Percentiles rank a stretch among this genome's conserved stretches.
These are phyloP conservation scores for Eptatretus atami DNA, from an alignment of 2,797 vertebrate genomes.

Conservation along the genomic window DNA sequence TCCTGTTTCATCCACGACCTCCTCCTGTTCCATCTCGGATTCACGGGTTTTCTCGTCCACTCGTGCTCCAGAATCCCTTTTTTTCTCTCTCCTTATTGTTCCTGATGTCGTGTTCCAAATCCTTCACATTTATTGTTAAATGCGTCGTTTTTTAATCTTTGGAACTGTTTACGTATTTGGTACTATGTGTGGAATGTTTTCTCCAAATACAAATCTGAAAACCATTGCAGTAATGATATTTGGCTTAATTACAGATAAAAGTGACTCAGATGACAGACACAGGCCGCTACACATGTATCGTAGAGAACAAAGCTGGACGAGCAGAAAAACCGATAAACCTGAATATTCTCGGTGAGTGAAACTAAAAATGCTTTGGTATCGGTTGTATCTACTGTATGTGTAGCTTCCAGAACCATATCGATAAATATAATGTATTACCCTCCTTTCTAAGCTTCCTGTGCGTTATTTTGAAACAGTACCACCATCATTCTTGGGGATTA, in stretches of 20 bases:
- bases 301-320: constrained; percentile 48
- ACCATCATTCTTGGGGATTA: constrained; percentile 32
- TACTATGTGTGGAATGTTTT: neutral
- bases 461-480: constrained; percentile 27
- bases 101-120: neutral
- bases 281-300: constrained; percentile 46
- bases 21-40: no score
- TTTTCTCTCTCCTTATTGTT: neutral
- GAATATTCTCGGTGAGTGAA: constrained; percentile 44
- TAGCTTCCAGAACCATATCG: no score
- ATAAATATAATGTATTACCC: no score
- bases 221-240: no score
- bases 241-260: constrained; percentile 22
- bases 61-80: neutral
- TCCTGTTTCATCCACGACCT: no score
- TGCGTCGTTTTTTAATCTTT: constrained; percentile 6
- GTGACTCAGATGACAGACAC: constrained; percentile 42
- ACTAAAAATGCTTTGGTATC: no score
- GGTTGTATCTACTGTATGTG: no score
- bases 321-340: constrained; percentile 62
- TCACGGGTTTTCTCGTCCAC: no score
- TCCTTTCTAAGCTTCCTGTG: constrained; percentile 4
- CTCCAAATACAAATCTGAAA: no score
- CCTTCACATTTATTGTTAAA: neutral
- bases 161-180: constrained; percentile 6